Conservation (phyloP, 2,888 invertebrate species). For the Dicyrtomina minuta region DNA sequence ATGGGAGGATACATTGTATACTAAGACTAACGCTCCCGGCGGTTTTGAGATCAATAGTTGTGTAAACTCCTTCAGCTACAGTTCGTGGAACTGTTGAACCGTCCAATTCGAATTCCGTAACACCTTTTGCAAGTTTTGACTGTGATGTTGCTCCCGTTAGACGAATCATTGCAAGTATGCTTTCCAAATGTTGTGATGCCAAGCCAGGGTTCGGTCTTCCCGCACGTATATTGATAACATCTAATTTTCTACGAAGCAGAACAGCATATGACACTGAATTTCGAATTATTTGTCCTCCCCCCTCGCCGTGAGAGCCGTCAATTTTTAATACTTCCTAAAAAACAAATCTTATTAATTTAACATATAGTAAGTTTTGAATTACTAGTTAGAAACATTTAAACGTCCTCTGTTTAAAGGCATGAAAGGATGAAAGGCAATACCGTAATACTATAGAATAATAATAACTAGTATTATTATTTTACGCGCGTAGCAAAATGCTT, state of each 20-base stretch:
- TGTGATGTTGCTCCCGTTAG: conserved; percentile 41
- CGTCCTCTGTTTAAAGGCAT: too few species aligned
- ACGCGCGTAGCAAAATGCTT: too few species aligned
- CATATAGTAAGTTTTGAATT: too few species aligned
- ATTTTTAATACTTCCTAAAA: conserved; percentile 30
- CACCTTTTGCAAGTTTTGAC: conserved; percentile 34
- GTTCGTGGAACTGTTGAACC: conserved; percentile 30
- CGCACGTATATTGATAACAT: conserved; percentile 44
- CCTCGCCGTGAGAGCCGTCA: conserved; percentile 49
- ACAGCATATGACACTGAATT: conserved; percentile 46
- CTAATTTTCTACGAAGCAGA: conserved; percentile 37
- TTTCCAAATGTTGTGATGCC: conserved; percentile 50
- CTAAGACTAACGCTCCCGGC: conserved; percentile 44
- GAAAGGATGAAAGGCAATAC: too few species aligned
- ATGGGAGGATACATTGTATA: conserved; percentile 49
- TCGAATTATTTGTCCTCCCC: conserved; percentile 51
- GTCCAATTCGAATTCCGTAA: conserved; percentile 42
- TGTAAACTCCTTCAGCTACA: conserved; percentile 36
- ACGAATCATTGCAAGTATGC: conserved; percentile 46
- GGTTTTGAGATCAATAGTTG: conserved; percentile 46
- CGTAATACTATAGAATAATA: too few species aligned
- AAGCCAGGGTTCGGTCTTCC: conserved; percentile 50
- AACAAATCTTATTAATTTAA: not conserved
- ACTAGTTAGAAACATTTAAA: too few species aligned
- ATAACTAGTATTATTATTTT: too few species aligned